These are phyloP conservation scores for Chelon auratus DNA, from an alignment of 2,797 vertebrate genomes.

Conservation along the genomic window DNA sequence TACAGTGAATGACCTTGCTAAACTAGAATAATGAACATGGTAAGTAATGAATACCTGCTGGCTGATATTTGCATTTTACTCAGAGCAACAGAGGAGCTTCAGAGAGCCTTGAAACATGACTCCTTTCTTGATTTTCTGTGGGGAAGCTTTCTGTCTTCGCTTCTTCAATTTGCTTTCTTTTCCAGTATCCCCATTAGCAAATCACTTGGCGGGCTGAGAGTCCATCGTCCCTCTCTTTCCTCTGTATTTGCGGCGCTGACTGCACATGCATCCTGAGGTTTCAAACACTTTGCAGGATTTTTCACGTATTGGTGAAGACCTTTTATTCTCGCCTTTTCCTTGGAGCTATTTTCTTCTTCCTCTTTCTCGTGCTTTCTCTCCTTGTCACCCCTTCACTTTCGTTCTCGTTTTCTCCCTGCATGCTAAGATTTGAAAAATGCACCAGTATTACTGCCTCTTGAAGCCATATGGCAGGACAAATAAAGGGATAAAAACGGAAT, in stretches of 20 bases:
- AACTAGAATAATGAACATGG: too few species aligned
- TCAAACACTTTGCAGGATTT: neutral
- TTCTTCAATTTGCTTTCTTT: neutral
- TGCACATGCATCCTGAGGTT: neutral
- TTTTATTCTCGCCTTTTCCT: neutral
- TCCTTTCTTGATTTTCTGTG: neutral
- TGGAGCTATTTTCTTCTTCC: neutral
- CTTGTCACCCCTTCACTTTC: neutral
- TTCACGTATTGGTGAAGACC: neutral
- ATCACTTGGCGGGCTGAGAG: neutral
- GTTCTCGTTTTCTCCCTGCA: too few species aligned
- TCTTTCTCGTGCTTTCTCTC: neutral
- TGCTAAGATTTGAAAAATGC: neutral
- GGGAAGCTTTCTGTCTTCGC: neutral
- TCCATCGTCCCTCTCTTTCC: neutral
- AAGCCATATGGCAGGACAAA: conserved; percentile 20
- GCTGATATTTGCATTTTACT: too few species aligned
- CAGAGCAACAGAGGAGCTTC: neutral
- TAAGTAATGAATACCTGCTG: too few species aligned
- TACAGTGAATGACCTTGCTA: too few species aligned
- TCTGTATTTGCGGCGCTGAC: conserved; percentile 9
- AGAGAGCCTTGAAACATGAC: too few species aligned
- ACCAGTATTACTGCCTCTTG: neutral
- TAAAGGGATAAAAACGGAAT: conserved; percentile 21
- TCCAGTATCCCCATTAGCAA: too few species aligned